Conservation (phyloP, 2,888 invertebrate genomes). For the Mantis religiosa region DNA sequence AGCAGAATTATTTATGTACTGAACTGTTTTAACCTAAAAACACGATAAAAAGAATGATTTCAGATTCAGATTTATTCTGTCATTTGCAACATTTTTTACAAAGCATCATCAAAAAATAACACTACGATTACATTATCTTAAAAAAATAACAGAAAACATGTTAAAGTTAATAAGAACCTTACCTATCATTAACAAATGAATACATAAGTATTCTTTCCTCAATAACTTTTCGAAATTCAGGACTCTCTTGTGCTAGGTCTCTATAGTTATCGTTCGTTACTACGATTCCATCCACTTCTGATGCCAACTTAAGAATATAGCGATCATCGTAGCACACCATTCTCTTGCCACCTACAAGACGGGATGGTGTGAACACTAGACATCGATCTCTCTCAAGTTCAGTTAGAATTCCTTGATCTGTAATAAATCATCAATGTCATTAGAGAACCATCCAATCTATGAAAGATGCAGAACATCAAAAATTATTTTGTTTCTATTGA, state of each 20-base stretch:
- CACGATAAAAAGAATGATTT: too few species aligned
- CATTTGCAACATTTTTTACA: too few species aligned
- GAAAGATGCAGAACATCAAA: too few species aligned
- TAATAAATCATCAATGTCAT: neutral
- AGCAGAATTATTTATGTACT: too few species aligned
- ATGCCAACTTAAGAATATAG: slow-evolving; percentile 83
- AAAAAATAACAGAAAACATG: too few species aligned
- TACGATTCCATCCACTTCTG: slow-evolving; percentile 84
- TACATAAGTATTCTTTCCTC: slow-evolving; percentile 94
- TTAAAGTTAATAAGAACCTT: slow-evolving; percentile 26
- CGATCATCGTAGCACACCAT: slow-evolving; percentile 86
- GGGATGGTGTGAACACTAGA: slow-evolving; percentile 89
- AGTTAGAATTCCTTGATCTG: slow-evolving; percentile 79
- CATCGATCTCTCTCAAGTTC: slow-evolving; percentile 83
- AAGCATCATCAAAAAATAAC: too few species aligned
- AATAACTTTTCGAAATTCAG: slow-evolving; percentile 82
- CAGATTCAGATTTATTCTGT: too few species aligned
- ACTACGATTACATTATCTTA: too few species aligned
- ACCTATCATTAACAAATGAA: slow-evolving; percentile 90
- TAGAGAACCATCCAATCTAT: too few species aligned
- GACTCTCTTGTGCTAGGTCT: slow-evolving; percentile 79
- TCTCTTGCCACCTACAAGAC: slow-evolving; percentile 79
- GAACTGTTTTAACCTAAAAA: too few species aligned
- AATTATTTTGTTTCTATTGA: too few species aligned
- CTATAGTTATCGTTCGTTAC: slow-evolving; percentile 96